Conservation (phyloP, 2,797 vertebrate species). For the Allobates femoralis region DNA sequence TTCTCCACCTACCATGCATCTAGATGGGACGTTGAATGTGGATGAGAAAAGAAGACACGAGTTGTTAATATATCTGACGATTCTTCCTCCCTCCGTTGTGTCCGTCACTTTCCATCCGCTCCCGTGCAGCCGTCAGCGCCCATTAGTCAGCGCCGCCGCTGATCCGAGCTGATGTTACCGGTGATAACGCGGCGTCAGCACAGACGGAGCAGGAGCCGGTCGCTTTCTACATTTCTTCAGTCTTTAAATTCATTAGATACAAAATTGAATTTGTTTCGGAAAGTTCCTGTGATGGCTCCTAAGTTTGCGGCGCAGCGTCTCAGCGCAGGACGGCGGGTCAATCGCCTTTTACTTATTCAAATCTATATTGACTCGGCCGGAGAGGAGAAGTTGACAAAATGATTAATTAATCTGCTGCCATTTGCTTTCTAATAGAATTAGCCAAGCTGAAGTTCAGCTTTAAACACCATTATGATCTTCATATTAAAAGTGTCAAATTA, state of each 20-base stretch:
- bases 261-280: constrained; percentile 39
- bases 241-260: constrained; percentile 41
- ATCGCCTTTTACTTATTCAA: constrained; percentile 76
- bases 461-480: constrained; percentile 75
- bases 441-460: constrained; percentile 76
- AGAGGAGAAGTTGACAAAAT: constrained; percentile 78
- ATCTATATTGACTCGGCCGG: constrained; percentile 76
- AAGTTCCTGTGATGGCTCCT: constrained; percentile 8
- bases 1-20: no score
- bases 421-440: constrained; percentile 81
- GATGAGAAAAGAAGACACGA: no score
- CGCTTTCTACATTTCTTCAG: constrained; percentile 18
- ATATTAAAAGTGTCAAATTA: constrained; percentile 74
- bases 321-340: constrained; percentile 71
- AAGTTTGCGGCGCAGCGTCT: constrained; percentile 12
- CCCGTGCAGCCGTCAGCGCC: constrained; percentile 73
- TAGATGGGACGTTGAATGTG: no score
- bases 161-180: constrained; percentile 74
- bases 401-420: constrained; percentile 78
- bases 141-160: constrained; percentile 75
- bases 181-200: constrained; percentile 72
- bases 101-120: constrained; percentile 69
- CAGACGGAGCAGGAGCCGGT: constrained; percentile 67
- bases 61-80: constrained; percentile 38
- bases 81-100: constrained; percentile 68